A percentile compares a stretch with the other conserved stretches of the same genome.
These are phyloP conservation scores for Lepus townsendii DNA, from an alignment of 2,797 vertebrate genomes.

Conservation along the genomic window DNA sequence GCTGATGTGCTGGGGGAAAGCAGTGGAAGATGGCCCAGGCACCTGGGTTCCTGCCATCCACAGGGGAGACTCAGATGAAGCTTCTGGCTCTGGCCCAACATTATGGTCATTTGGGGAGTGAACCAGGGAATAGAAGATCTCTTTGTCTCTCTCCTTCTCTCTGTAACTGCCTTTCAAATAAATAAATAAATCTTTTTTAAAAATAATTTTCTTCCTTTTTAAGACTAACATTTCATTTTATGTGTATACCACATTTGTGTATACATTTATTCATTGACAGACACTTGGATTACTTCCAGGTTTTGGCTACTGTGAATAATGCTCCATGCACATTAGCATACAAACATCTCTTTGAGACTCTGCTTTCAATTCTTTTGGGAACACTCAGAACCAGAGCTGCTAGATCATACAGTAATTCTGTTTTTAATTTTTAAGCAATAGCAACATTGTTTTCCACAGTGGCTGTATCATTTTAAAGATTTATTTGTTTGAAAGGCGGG, in stretches of 20 bases:
- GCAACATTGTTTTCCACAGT: background rate
- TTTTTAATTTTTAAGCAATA: background rate
- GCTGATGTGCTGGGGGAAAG: too few relatives aligned
- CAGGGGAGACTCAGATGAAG: too few relatives aligned
- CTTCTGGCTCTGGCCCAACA: too few relatives aligned
- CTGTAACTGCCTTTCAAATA: too few relatives aligned
- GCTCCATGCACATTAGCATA: background rate
- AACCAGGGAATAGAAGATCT: too few relatives aligned
- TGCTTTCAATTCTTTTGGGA: background rate
- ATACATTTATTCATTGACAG: background rate
- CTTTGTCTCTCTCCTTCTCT: too few relatives aligned
- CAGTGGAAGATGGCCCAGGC: too few relatives aligned
- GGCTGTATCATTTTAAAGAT: too few relatives aligned
- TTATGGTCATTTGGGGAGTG: too few relatives aligned
- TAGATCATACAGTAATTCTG: background rate
- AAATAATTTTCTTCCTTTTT: background rate
- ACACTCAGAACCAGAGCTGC: background rate
- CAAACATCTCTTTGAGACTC: background rate
- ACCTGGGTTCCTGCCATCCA: too few relatives aligned
- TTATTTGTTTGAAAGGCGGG: too few relatives aligned
- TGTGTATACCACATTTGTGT: background rate
- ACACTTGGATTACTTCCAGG: background rate
- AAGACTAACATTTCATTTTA: background rate
- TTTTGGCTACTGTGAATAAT: constrained; percentile 27
- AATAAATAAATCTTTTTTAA: too few relatives aligned